phyloP scores from a whole-genome alignment of 2,113 vertebrate species.

The Ptilonorhynchus violaceus region DNA sequence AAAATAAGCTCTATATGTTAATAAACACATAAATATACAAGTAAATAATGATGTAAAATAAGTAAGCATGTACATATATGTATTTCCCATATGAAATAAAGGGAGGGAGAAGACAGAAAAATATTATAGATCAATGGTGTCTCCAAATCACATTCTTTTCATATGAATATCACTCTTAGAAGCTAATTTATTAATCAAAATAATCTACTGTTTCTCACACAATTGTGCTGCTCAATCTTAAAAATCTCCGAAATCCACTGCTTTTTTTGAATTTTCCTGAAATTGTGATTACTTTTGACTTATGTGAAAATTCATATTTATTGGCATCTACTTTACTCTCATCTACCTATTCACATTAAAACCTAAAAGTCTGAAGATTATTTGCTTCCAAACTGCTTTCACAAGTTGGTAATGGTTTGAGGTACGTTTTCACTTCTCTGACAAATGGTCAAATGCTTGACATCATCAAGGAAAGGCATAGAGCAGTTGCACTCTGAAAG shows the following conservation, averaged over 20 bases:
- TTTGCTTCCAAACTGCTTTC: background rate
- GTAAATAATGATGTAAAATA: background rate
- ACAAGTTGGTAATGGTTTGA: background rate
- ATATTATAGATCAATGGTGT: fast-evolving
- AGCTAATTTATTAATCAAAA: background rate
- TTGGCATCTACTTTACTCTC: background rate
- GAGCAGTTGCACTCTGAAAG: background rate
- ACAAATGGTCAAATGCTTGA: background rate
- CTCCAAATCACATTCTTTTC: background rate
- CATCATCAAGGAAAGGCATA: background rate
- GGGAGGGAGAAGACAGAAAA: background rate
- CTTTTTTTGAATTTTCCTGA: background rate
- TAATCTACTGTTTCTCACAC: background rate
- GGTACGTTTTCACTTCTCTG: background rate
- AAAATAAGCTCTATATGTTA: background rate
- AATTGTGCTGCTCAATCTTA: fast-evolving
- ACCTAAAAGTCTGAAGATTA: background rate
- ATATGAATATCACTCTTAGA: background rate
- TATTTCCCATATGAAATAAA: background rate
- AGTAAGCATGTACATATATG: background rate
- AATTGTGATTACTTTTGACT: background rate
- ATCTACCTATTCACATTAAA: background rate
- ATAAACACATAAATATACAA: background rate
- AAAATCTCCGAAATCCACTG: background rate
- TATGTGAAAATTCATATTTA: background rate